Conservation (phyloP, 2,888 invertebrate genomes). For the Digitonthophagus gazella region DNA sequence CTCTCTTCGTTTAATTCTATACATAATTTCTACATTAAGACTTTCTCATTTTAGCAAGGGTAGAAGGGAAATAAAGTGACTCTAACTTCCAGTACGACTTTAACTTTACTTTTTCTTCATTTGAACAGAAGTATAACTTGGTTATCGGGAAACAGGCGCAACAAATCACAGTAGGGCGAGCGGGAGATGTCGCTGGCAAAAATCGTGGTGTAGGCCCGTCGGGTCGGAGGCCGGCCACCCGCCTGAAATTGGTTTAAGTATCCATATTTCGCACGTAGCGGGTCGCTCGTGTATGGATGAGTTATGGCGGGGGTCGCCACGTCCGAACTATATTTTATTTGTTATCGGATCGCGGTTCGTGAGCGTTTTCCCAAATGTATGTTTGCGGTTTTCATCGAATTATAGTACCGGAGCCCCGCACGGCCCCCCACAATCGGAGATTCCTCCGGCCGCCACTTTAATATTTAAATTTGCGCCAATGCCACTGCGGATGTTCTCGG, state of each 20-base stretch:
- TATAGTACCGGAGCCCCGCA: conserved; percentile 31
- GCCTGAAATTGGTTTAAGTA: conserved; percentile 46
- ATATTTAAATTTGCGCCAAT: conserved; percentile 10
- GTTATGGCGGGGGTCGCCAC: conserved; percentile 50
- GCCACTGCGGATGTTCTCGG: neutral
- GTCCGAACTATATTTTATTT: conserved; percentile 52
- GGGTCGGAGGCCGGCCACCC: neutral
- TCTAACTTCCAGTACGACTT: no score
- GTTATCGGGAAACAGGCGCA: no score
- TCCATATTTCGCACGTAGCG: conserved; percentile 49
- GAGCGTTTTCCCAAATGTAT: conserved; percentile 50
- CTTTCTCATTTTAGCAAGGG: conserved; percentile 20
- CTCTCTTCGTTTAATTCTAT: conserved; percentile 21
- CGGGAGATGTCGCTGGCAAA: neutral
- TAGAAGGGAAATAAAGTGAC: no score
- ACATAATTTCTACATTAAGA: conserved; percentile 13
- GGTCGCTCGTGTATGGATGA: conserved; percentile 47
- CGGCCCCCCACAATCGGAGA: neutral
- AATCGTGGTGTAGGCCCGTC: neutral
- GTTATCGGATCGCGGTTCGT: conserved; percentile 52
- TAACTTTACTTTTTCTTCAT: no score
- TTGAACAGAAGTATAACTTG: no score
- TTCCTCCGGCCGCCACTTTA: conserved; percentile 5
- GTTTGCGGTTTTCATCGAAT: conserved; percentile 50
- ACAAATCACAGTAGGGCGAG: conserved; percentile 14